These are phyloP conservation scores for Sebastiscus albofasciatus DNA, from an alignment of 2,797 vertebrate species.

Conservation along the genomic window DNA sequence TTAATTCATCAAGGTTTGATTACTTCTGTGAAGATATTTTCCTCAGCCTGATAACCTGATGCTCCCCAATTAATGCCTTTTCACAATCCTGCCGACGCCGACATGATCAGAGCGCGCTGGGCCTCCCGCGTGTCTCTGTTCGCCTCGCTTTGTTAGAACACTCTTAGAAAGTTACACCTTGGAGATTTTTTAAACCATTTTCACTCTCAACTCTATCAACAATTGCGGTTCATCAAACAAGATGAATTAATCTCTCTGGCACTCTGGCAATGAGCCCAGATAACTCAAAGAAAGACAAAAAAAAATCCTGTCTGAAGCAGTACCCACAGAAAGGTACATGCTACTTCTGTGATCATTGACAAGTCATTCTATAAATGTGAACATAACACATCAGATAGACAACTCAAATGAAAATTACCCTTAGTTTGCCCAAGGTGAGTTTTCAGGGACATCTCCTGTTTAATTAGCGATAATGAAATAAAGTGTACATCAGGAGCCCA, in stretches of 20 bases:
- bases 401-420: neutral
- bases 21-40: conserved; percentile 85
- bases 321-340: conserved; percentile 6
- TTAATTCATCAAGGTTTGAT: conserved; percentile 89
- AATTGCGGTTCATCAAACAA: conserved; percentile 65
- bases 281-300: conserved; percentile 6
- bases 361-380: neutral
- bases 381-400: neutral
- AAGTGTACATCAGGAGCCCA: neutral
- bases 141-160: conserved; percentile 50
- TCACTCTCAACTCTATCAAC: conserved; percentile 55
- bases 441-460: neutral
- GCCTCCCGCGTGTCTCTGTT: conserved; percentile 54
- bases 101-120: conserved; percentile 66
- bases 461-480: conserved; percentile 18
- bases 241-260: conserved; percentile 63
- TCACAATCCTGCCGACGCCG: conserved; percentile 71
- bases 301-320: conserved; percentile 13
- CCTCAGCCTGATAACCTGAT: conserved; percentile 78
- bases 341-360: conserved; percentile 4
- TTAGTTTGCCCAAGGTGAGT: neutral
- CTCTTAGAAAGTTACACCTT: conserved; percentile 72
- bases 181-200: conserved; percentile 60
- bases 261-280: conserved; percentile 53
- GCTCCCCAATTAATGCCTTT: conserved; percentile 81